These are phyloP conservation scores for Lycopodina hypogea DNA, from an alignment of 37 sponge, comb jelly and placozoan genomes.

Conservation along the genomic window DNA sequence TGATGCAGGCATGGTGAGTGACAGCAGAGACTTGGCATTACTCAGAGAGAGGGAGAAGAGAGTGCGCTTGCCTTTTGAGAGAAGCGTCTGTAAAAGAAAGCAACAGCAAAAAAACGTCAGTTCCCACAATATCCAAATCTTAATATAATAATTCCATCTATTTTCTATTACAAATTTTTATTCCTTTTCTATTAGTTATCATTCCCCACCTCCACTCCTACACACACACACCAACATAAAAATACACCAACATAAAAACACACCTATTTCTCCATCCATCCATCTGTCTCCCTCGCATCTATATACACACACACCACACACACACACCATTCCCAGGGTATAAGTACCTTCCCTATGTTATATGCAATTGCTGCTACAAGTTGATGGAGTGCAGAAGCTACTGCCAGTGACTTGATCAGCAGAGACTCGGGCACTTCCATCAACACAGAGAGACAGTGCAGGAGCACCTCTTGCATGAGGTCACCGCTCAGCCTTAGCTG, in stretches of 20 bases:
- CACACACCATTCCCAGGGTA: not conserved
- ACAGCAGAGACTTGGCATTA: conserved; percentile 18
- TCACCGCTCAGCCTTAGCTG: conserved; percentile 53
- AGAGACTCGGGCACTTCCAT: conserved; percentile 66
- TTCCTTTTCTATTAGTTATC: too few species aligned
- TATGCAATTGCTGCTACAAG: conserved; percentile 66
- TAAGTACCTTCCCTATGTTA: conserved; percentile 53
- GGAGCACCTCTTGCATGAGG: conserved; percentile 47
- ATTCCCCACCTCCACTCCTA: too few species aligned
- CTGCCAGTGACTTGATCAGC: not conserved
- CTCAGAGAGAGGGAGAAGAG: conserved; percentile 23
- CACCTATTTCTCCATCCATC: too few species aligned
- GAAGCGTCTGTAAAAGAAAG: not conserved
- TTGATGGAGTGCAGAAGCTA: conserved; percentile 61
- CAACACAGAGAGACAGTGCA: conserved; percentile 65
- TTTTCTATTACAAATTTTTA: too few species aligned
- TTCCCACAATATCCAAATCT: too few species aligned
- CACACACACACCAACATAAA: too few species aligned
- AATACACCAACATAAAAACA: too few species aligned
- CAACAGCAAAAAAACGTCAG: not conserved
- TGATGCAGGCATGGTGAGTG: conserved; percentile 21
- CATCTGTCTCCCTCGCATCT: too few species aligned
- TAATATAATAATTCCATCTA: too few species aligned
- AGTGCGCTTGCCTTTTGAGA: not conserved
- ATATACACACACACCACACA: too few species aligned